Conservation (phyloP, 2,888 invertebrate species). For the Galerucella nymphaeae region DNA sequence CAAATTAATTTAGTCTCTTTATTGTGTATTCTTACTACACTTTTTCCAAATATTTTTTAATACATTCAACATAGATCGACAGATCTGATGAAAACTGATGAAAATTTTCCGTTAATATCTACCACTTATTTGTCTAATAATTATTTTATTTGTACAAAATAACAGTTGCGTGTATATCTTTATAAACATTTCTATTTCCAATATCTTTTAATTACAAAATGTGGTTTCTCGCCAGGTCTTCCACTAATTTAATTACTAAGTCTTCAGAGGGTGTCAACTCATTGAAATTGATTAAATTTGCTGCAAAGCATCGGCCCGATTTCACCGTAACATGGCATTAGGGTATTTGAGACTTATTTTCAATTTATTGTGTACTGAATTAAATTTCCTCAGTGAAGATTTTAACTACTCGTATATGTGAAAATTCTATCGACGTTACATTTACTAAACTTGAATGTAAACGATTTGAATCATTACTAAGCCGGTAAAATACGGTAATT, state of each 20-base stretch:
- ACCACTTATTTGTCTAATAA: too few species aligned
- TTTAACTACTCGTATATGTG: background rate
- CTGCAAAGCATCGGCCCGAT: slow-evolving; percentile 19
- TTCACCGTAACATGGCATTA: background rate
- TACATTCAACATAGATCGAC: too few species aligned
- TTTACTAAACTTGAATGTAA: too few species aligned
- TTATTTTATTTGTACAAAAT: too few species aligned
- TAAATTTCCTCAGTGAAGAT: slow-evolving; percentile 1
- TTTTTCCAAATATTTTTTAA: background rate
- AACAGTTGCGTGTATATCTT: slow-evolving; percentile 8
- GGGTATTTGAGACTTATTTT: slow-evolving; percentile 3
- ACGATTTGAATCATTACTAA: too few species aligned
- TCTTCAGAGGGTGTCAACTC: slow-evolving; percentile 26
- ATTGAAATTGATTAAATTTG: slow-evolving; percentile 31
- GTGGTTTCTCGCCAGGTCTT: slow-evolving; percentile 18
- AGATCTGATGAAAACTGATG: too few species aligned
- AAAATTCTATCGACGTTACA: background rate
- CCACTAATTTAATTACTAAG: slow-evolving; percentile 30
- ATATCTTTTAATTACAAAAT: slow-evolving; percentile 30
- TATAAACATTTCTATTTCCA: slow-evolving; percentile 20
- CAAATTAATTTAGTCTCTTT: background rate
- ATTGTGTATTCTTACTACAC: background rate
- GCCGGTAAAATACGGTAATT: too few species aligned
- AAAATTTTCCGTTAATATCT: too few species aligned
- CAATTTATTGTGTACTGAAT: slow-evolving; percentile 24